Evolutionary conservation across 2,888 invertebrate genomes (phyloP), one percentile per base, ranked within the genome.

Genomic region (Proisotoma minuta): DNA sequence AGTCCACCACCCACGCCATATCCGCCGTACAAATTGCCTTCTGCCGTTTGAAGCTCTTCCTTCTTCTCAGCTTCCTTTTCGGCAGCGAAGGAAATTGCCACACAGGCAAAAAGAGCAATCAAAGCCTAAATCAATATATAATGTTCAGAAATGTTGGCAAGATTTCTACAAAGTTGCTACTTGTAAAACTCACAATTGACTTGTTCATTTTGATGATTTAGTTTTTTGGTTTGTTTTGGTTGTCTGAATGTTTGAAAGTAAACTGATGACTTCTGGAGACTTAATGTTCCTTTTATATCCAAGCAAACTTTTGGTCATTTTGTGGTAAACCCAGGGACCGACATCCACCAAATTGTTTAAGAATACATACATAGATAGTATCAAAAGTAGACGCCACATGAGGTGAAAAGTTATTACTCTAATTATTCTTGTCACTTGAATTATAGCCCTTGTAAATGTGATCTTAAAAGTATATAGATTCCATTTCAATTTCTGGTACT

Each of bases 201-300:
- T 63, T 60, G 49, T 59, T 60, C 64, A 64, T 60, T 60, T 52
- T 66, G 47, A 53, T 61, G 49, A 57, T 53, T n/a, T 23, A 54
- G 43, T 51, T 34, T 34, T 18, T 47, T 24, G 48, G 48, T 53
- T 52, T 52, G 52, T 34, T 53, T 53, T 52, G 52, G 34, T 20
- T 29, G 24, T 10, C 39, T 18, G 34, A 26, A 23, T 15, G 40
- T 39, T 15, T 34, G 34, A 34, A 15, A 34, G 34, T 34, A 15
- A 34, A 34, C 34, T 34, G 34, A 34, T 34, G 34, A 8, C 34
- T 10, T 34, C 34, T 34, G 34, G 34, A 34, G 8, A 34, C 34
- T 15, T 34, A 10, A 10, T 34, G 15, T 8, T 34, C 34, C 34
- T 34, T 34, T 34, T 34, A 34, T 34, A 34, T 15, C 8, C n/a